Evolutionary conservation across 1,140 invertebrate genomes (phyloP), one percentile per base, ranked within the genome.

Genomic region (Cyphomyrmex costatus): DNA sequence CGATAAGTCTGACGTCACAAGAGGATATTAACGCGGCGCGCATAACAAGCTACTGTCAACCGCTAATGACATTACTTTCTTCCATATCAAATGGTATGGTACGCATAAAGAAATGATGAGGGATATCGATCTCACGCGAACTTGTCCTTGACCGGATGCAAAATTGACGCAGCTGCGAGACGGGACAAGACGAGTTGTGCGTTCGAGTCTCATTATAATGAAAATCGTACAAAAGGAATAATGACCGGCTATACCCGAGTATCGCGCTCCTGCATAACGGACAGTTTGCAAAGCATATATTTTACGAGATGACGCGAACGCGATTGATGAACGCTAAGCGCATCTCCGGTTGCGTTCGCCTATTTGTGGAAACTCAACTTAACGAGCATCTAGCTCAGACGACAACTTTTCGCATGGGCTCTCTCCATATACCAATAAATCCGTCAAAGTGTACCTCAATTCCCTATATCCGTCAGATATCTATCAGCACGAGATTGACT

Each of bases 11-110:
- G 12, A 53, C 70, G 76, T 80, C 77, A 73, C 68, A 76, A 16
- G n/a, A 60, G 68, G 36, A 86, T 61, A 89, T 89, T 89, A 83
- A 56, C 76, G 60, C 51, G 5, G 42, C 36, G 70, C 65, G 16
- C 53, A 49, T 88, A 89, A 89, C 87, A 65, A 83, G 87, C 65
- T 65, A 36, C 24, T 30, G 71, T 16, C 61, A 68, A 70, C 65
- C 70, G 77, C 84, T 74, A 89, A 83, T 88, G 66, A 78, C 58
- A 83, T 60, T 77, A 89, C 63, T 89, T 90, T 85, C 74, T 76
- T 83, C 80, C 33, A 58, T 42, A 58, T 27, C 46, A 70, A 79
- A 71, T 77, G 42, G 30, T 24, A 53, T 21, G n/a, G 42, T 77
- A 71, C 56, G 27, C 42, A 51, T 6, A 36, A 68, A 46, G 76